A percentile compares a stretch with the other conserved stretches of the same genome.
Conservation (phyloP, 2,888 invertebrate genomes). For the Polydrusus cervinus region DNA sequence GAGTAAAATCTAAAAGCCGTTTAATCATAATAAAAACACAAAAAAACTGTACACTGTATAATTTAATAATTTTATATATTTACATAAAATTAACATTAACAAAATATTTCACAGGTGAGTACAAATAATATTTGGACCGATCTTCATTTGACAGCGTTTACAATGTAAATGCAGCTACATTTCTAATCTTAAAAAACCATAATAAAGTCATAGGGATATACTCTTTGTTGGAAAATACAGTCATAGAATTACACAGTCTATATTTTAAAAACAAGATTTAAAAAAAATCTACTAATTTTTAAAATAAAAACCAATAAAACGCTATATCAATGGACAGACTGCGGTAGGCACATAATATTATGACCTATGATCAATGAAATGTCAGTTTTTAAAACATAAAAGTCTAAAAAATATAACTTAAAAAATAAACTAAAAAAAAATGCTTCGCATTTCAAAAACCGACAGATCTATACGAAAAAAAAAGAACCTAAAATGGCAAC, state of each 20-base stretch:
- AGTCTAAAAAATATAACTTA: background rate
- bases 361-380: background rate
- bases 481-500: constrained; percentile 10
- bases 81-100: constrained; percentile 47
- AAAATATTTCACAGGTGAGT: constrained; percentile 46
- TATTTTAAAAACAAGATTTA: background rate
- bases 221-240: background rate
- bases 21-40: constrained; percentile 10
- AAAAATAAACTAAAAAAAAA: background rate
- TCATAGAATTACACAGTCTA: background rate
- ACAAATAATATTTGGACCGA: constrained; percentile 34
- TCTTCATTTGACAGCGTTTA: constrained; percentile 12
- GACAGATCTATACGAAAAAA: background rate
- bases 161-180: constrained; percentile 41
- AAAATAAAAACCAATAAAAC: too few relatives aligned
- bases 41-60: constrained; percentile 31
- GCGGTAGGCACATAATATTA: background rate
- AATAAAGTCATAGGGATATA: background rate
- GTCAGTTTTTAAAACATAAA: constrained; percentile 10
- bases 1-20: too few relatives aligned
- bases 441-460: constrained; percentile 4
- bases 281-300: too few relatives aligned
- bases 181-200: constrained; percentile 16
- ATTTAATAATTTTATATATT: constrained; percentile 43
- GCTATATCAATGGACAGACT: too few relatives aligned